A percentile compares a stretch with the other conserved stretches of the same genome.
Evolutionary conservation across 2,113 vertebrate species (phyloP).

Genomic region (Tyto alba): DNA sequence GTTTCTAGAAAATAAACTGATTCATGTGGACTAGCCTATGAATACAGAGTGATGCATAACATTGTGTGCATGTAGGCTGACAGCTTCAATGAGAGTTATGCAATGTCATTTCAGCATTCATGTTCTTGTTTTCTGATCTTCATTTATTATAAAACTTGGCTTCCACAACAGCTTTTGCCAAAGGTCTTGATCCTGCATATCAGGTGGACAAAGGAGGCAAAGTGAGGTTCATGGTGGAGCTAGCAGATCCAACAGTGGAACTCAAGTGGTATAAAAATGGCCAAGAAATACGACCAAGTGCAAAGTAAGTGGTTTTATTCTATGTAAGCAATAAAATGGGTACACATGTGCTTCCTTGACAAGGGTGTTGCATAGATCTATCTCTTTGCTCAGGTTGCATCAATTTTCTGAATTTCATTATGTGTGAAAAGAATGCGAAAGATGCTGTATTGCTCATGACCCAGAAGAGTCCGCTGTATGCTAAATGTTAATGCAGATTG

Average conservation of each 20-base stretch:
- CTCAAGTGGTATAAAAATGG: slow-evolving; percentile 99
- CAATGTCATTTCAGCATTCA: background rate
- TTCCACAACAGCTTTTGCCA: slow-evolving; percentile 86
- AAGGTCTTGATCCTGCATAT: slow-evolving; percentile 93
- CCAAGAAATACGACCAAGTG: slow-evolving; percentile 91
- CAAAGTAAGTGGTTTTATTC: slow-evolving; percentile 83
- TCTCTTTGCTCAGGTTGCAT: background rate
- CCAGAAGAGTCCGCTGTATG: background rate
- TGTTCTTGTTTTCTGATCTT: background rate
- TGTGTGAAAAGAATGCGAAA: background rate
- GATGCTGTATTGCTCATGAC: background rate
- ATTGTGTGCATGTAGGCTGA: background rate
- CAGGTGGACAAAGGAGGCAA: slow-evolving; percentile 94
- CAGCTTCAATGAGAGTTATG: background rate
- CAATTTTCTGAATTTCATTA: background rate
- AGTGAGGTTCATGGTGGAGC: slow-evolving; percentile 90
- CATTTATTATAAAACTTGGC: background rate
- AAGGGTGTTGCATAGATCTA: background rate
- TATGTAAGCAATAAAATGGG: background rate
- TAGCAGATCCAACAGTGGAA: slow-evolving; percentile 95
- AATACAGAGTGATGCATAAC: background rate
- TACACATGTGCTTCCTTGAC: background rate
- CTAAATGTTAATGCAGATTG: background rate
- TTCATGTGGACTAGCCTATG: background rate
- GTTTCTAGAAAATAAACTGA: background rate